These are phyloP conservation scores for Mico argentatus DNA, from an alignment of 2,797 vertebrate species.

Conservation along the genomic window DNA sequence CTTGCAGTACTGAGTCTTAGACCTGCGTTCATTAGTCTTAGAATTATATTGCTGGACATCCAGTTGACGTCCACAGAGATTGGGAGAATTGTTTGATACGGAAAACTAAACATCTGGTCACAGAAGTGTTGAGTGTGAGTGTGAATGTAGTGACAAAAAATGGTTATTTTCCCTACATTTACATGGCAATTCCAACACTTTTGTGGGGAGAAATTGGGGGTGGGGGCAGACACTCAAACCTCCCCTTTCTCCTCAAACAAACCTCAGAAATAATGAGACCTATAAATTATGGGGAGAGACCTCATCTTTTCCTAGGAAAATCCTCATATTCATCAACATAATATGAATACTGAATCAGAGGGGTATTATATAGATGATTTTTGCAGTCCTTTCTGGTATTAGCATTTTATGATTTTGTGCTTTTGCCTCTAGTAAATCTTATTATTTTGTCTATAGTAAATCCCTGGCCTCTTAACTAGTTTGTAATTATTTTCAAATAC, in stretches of 20 bases:
- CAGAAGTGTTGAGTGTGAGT: background rate
- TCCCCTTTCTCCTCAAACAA: background rate
- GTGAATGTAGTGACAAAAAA: background rate
- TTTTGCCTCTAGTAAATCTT: background rate
- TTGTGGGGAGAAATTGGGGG: fast-evolving
- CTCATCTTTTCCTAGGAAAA: background rate
- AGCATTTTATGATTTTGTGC: background rate
- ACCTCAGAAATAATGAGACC: background rate
- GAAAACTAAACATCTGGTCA: background rate
- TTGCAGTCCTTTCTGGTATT: background rate
- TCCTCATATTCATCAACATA: background rate
- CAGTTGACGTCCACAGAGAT: background rate
- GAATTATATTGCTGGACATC: background rate
- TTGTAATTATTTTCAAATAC: background rate
- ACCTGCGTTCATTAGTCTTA: background rate
- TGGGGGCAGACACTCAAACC: background rate
- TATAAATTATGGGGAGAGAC: background rate
- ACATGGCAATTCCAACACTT: background rate
- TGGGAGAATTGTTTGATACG: background rate
- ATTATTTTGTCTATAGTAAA: background rate
- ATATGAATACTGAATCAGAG: background rate
- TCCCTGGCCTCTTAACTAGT: background rate
- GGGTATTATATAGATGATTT: background rate
- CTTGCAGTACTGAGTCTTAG: background rate
- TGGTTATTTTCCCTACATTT: background rate